Conservation (phyloP, 2,113 vertebrate genomes). For the Pionites leucogaster region DNA sequence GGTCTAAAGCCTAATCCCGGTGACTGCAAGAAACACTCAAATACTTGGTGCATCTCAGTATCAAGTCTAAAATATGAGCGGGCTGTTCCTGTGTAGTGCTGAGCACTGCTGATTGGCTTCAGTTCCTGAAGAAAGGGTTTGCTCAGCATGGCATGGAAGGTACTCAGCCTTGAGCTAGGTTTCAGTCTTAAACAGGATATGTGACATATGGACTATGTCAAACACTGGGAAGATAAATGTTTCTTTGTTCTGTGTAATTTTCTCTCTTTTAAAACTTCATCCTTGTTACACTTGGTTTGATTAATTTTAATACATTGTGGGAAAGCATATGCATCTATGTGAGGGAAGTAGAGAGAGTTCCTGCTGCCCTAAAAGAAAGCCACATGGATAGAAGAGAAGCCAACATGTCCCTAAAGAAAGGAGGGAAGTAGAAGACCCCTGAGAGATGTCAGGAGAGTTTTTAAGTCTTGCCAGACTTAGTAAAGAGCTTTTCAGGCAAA, state of each 20-base stretch:
- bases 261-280: conserved; percentile 45
- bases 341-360: not conserved
- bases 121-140: not conserved
- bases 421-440: not conserved
- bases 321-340: not conserved
- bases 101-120: not conserved
- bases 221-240: conserved; percentile 28
- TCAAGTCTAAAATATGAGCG: not conserved
- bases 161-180: not conserved
- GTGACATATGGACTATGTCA: conserved; percentile 46
- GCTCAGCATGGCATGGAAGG: not conserved
- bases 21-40: rapidly evolving
- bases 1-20: not conserved
- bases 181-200: not conserved
- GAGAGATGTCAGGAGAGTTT: rapidly evolving
- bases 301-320: not conserved
- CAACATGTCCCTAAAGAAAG: not conserved
- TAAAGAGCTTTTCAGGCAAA: not conserved
- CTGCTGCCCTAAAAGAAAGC: not conserved
- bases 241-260: conserved; percentile 12
- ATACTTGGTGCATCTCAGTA: not conserved
- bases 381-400: not conserved
- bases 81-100: not conserved
- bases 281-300: conserved; percentile 3
- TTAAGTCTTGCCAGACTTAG: not conserved